A percentile compares a stretch with the other conserved stretches of the same genome.
Evolutionary conservation across 1,140 invertebrate genomes (phyloP).

Genomic region (Hesperophylax magnus): DNA sequence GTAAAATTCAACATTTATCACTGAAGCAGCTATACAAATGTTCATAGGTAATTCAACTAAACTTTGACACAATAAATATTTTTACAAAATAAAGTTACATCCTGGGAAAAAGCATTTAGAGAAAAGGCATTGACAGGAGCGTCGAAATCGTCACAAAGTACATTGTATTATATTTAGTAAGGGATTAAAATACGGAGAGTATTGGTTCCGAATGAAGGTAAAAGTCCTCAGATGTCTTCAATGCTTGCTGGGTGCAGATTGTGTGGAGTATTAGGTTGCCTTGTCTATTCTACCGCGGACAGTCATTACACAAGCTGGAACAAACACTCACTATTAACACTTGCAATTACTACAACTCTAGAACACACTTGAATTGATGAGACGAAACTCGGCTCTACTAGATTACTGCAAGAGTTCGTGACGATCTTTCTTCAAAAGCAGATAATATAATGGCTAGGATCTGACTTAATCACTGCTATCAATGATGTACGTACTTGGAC

Average conservation of each 20-base stretch:
- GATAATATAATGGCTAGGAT: too few relatives aligned
- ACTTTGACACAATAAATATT: slow-evolving; percentile 22
- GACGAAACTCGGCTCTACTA: too few relatives aligned
- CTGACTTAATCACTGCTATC: too few relatives aligned
- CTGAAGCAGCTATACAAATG: slow-evolving; percentile 21
- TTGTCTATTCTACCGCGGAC: slow-evolving; percentile 78
- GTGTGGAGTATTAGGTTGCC: slow-evolving; percentile 71
- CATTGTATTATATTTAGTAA: slow-evolving; percentile 35
- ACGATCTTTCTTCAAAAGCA: too few relatives aligned
- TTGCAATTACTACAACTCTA: too few relatives aligned
- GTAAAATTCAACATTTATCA: slow-evolving; percentile 24
- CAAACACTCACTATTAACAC: slow-evolving; percentile 60
- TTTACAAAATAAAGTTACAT: slow-evolving; percentile 26
- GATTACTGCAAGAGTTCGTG: too few relatives aligned
- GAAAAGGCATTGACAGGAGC: slow-evolving; percentile 22
- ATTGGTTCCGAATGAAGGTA: slow-evolving; percentile 37
- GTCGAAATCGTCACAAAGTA: slow-evolving; percentile 28
- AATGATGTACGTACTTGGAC: too few relatives aligned
- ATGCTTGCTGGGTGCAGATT: slow-evolving; percentile 88
- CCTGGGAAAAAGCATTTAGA: slow-evolving; percentile 31
- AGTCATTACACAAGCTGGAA: slow-evolving; percentile 86
- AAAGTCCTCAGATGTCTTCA: slow-evolving; percentile 90
- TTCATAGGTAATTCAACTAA: slow-evolving; percentile 13
- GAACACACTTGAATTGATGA: too few relatives aligned
- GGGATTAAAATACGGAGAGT: slow-evolving; percentile 24